Conservation (phyloP, 2,113 vertebrate genomes). For the Platanista minor region DNA sequence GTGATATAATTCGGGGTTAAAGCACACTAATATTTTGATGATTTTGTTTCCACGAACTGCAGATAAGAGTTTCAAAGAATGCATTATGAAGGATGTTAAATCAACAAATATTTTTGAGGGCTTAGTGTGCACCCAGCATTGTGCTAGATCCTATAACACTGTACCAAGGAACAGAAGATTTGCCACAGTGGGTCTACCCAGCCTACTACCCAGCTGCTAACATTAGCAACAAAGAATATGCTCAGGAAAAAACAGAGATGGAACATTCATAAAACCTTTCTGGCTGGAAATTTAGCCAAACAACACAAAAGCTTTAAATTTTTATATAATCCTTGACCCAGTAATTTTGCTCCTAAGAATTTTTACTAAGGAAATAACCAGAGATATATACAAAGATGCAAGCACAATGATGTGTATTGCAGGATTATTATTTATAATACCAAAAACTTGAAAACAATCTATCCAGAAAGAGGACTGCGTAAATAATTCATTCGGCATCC, state of each 20-base stretch:
- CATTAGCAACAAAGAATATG: neutral
- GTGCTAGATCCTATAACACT: neutral
- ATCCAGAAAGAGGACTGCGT: neutral
- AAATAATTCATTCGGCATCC: neutral
- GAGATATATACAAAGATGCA: neutral
- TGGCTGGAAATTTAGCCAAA: neutral
- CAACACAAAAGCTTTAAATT: neutral
- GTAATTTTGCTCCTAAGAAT: neutral
- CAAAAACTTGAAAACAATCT: constrained; percentile 2
- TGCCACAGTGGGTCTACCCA: neutral
- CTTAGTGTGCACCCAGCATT: neutral
- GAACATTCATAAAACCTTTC: neutral
- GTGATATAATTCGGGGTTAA: neutral
- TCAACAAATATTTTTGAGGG: constrained; percentile 11
- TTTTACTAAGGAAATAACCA: neutral
- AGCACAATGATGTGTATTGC: neutral
- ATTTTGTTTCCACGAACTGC: neutral
- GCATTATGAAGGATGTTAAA: neutral
- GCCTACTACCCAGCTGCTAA: neutral
- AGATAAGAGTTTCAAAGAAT: neutral
- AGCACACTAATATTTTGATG: neutral
- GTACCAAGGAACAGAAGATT: neutral
- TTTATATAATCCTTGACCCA: neutral
- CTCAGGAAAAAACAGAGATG: neutral
- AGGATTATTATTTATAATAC: neutral